Evolutionary conservation across 2,797 vertebrate genomes (phyloP), one percentile per base, ranked within the genome.

Genomic region (Pseudotriccus pelzelni): DNA sequence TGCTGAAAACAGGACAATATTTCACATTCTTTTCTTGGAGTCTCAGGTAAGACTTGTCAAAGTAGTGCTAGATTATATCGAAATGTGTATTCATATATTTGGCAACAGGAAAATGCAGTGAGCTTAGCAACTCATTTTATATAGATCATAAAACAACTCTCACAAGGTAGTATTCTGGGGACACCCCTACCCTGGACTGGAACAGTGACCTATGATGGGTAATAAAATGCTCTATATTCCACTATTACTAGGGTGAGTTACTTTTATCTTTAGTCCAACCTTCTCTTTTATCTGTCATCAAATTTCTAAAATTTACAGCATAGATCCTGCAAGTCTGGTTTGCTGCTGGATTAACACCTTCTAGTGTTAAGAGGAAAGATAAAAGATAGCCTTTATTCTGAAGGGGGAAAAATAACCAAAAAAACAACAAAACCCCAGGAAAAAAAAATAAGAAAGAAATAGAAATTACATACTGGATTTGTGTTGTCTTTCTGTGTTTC

Each of bases 191-290:
- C 11, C 7, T 47, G 46, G 46, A 39, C 37, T 68, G 3, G 32
- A 90, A 67, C 25, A 63, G 44, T 62, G 69, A 91, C 50, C 66
- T 83, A 32, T 78, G 25, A 63, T 41, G 34, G 13, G 52, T 56
- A 86, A 86, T 84, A 91, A 96, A 95, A 95, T 37, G 53, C 30
- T 88, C 21, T 56, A 88, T 84, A 67, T 84, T 88, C 77, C 14
- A n/a, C 63, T 82, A 79, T 86, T 90, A 47, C 16, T 30, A 62
- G 47, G 10, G 8, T n/a, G 37, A 90, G 21, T 41, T 89, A 39
- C 39, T 86, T 94, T 88, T 41, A 79, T 80, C 21, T 73, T 78
- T 62, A 66, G 41, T 91, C 9, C 10, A 66, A 62, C 23, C 7
- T 8, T 47, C 7, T 43, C 60, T 69, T 74, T 69, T n/a, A 84